phyloP scores from a whole-genome alignment of 2,888 invertebrate genomes.

The Diplolepis rosae region DNA sequence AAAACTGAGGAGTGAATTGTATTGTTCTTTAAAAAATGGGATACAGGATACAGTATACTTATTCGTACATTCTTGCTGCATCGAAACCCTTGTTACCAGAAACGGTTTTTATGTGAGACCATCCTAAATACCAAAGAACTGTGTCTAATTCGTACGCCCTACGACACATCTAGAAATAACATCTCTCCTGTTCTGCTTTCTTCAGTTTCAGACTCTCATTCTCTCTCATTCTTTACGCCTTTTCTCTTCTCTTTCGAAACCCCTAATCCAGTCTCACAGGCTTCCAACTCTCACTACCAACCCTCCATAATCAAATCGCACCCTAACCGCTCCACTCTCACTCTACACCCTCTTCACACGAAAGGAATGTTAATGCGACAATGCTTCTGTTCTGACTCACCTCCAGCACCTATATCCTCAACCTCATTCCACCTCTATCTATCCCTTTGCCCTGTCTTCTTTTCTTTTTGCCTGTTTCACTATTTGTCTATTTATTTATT shows the following conservation, averaged over 20 bases:
- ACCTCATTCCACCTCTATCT: slow-evolving; percentile 17
- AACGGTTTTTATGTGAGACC: slow-evolving; percentile 41
- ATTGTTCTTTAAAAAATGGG: slow-evolving; percentile 12
- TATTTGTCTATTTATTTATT: slow-evolving; percentile 34
- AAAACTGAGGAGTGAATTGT: no score
- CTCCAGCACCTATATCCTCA: slow-evolving; percentile 47
- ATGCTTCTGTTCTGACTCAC: slow-evolving; percentile 70
- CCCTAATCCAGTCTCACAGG: slow-evolving; percentile 32
- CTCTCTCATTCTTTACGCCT: slow-evolving; percentile 44
- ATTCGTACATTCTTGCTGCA: background rate
- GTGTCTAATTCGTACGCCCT: slow-evolving; percentile 55
- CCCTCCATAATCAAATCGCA: slow-evolving; percentile 72
- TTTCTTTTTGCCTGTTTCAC: slow-evolving; percentile 37
- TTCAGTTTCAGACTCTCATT: slow-evolving; percentile 39
- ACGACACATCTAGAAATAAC: slow-evolving; percentile 46
- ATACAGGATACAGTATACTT: slow-evolving; percentile 16
- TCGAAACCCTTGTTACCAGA: slow-evolving; percentile 46
- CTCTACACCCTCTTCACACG: slow-evolving; percentile 69
- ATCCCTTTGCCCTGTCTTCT: slow-evolving; percentile 30
- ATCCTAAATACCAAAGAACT: slow-evolving; percentile 50
- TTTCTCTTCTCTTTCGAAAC: slow-evolving; percentile 16
- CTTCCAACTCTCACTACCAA: slow-evolving; percentile 60
- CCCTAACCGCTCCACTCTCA: slow-evolving; percentile 64
- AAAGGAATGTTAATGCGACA: slow-evolving; percentile 74
- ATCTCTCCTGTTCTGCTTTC: slow-evolving; percentile 22